Conservation (phyloP, 2,113 vertebrate species). For the Podocnemis expansa region DNA sequence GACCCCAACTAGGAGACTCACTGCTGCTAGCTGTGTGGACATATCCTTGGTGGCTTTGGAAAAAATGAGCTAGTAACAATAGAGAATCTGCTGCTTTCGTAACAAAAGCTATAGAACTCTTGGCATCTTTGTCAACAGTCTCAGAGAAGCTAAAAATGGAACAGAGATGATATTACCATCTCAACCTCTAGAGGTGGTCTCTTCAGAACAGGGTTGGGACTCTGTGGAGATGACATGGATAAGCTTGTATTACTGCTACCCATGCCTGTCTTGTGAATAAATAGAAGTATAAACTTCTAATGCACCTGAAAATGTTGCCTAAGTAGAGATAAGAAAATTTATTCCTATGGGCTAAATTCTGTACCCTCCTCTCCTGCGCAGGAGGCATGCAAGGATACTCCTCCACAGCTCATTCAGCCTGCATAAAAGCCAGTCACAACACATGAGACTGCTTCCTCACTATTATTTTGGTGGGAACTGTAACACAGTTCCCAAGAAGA, state of each 20-base stretch:
- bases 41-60: not conserved
- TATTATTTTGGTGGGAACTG: not conserved
- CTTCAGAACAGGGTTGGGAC: not conserved
- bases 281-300: not conserved
- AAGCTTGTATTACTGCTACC: not conserved
- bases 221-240: not conserved
- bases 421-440: not conserved
- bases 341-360: not conserved
- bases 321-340: not conserved
- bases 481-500: not conserved
- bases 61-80: not conserved
- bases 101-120: not conserved
- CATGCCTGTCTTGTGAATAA: not conserved
- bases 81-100: not conserved
- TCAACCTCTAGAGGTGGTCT: not conserved
- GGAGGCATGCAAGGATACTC: not conserved
- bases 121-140: not conserved
- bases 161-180: not conserved
- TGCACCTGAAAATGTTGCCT: not conserved
- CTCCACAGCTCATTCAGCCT: not conserved
- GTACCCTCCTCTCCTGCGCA: not conserved
- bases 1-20: too few species aligned
- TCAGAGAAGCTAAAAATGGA: not conserved
- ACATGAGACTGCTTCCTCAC: not conserved
- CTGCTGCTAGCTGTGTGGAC: too few species aligned